Evolutionary conservation across 2,888 invertebrate species (phyloP), one percentile per base, ranked within the genome.

Genomic region (Drosophila colorata): DNA sequence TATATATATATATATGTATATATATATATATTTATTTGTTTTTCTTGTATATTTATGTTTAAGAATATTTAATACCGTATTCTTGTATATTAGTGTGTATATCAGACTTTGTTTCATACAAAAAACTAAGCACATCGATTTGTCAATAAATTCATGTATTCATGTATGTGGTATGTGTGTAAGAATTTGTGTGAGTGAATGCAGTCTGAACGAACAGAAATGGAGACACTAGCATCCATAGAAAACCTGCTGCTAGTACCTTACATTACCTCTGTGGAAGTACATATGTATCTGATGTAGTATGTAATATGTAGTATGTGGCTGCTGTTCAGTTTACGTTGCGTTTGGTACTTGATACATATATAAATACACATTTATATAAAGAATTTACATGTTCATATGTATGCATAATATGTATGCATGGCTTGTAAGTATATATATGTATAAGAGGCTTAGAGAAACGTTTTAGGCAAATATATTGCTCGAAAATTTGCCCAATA

Each of bases 101-200:
- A 89, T 89, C 89, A 90, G 90, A 89, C 89, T 90, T 82, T 81
- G 84, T 90, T 86, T 90, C 87, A 88, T 88, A 87, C 87, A 88
- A 85, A 83, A 80, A 77, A 88, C 88, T 87, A 84, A 84, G 84
- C 88, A 88, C 88, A 88, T 84, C 78, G 87, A 84, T 88, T 84
- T 78, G 80, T 88, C 87, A 80, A 83, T 84, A 84, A 88, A 88
- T 84, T 84, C 87, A 78, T 84, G 87, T 84, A 83, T 87, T 87
- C 23, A 43, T 43, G 61, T 64, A 40, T 69, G 68, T 60, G 40
- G 57, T 74, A 57, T 18, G 46, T 58, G 31, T 51, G 44, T 57
- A n/a, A 59, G 55, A 61, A 46, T 53, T 11, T 55, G 58, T 69
- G 63, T 64, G n/a, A 43, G 35, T 60, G 55, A 61, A 53, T 73